Evolutionary conservation across 2,797 vertebrate genomes (phyloP).

Genomic region (Triplophysa bombifrons): DNA sequence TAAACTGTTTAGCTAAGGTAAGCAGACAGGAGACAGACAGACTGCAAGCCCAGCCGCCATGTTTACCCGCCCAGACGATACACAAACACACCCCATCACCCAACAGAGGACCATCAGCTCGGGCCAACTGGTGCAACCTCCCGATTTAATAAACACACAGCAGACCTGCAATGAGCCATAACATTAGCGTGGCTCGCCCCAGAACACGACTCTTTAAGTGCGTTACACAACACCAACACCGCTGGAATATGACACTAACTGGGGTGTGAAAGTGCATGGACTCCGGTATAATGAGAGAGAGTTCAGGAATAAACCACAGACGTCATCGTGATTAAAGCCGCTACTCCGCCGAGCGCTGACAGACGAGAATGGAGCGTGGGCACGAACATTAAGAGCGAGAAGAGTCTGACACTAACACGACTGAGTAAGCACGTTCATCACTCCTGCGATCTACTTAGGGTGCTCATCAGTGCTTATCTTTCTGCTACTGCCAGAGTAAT

Average conservation of each 20-base stretch:
- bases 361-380: background rate
- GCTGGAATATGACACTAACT: constrained; percentile 51
- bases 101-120: constrained; percentile 20
- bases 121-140: constrained; percentile 10
- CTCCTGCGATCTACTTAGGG: constrained; percentile 54
- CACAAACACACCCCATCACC: constrained; percentile 14
- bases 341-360: constrained; percentile 35
- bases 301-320: constrained; percentile 51
- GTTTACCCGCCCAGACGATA: constrained; percentile 12
- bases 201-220: constrained; percentile 15
- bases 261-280: constrained; percentile 51
- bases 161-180: constrained; percentile 9
- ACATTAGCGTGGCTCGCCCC: background rate
- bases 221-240: constrained; percentile 12
- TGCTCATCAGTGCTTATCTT: constrained; percentile 38
- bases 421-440: constrained; percentile 49
- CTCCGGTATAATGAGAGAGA: constrained; percentile 47
- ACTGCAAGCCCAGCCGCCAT: constrained; percentile 33
- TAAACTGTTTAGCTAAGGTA: background rate
- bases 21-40: constrained; percentile 32
- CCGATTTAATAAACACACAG: constrained; percentile 30
- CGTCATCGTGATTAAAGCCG: constrained; percentile 48
- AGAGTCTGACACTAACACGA: constrained; percentile 52
- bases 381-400: constrained; percentile 27
- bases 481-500: constrained; percentile 11